Evolutionary conservation across 2,888 invertebrate species (phyloP), one percentile per base, ranked within the genome.

Genomic region (Acrocera orbiculus): DNA sequence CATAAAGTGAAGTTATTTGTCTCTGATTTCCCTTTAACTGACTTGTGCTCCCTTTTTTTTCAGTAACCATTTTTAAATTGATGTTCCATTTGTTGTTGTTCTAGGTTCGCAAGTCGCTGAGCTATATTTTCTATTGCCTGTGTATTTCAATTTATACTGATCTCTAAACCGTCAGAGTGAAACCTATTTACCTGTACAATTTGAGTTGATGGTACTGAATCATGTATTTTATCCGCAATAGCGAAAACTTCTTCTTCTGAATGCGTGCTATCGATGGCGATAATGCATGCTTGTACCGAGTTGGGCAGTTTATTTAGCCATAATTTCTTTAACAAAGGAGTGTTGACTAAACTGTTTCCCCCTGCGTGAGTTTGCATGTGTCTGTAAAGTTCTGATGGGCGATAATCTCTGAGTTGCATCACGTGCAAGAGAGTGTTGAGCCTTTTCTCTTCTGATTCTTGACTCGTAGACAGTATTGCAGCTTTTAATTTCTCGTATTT

Each of bases 401-500:
- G 9, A n/a, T 9, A 32, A 19, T 26, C 26, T 1, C 26, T 20
- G 16, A 32, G 14, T 9, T 26, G 19, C 2, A 32, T 16, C 16
- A 24, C 24, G 16, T 30, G 30, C n/a, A 30, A 16, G 7, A 20
- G 20, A 8, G 17, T 13, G 7, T 35, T 27, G 7, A 31, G 26
- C 13, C 31, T 17, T 5, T 23, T n/a, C 14, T 36, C 27, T 26
- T 36, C 32, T n/a, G 32, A 26, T 6, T 31, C 27, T 11, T 16
- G 14, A 16, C 27, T 23, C 11, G 31, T 19, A 6, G 26, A 16
- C 16, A 32, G 15, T 10, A 36, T 11, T 5, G 31, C 9, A 36
- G 11, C 16, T 31, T 26, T n/a, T n/a, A n/a, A n/a, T n/a, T n/a
- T n/a, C n/a, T 36, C 36, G 15, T 36, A 31, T 15, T 28, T 31